phyloP scores from a whole-genome alignment of 2,888 invertebrate species.

The Pardosa pseudoannulata region DNA sequence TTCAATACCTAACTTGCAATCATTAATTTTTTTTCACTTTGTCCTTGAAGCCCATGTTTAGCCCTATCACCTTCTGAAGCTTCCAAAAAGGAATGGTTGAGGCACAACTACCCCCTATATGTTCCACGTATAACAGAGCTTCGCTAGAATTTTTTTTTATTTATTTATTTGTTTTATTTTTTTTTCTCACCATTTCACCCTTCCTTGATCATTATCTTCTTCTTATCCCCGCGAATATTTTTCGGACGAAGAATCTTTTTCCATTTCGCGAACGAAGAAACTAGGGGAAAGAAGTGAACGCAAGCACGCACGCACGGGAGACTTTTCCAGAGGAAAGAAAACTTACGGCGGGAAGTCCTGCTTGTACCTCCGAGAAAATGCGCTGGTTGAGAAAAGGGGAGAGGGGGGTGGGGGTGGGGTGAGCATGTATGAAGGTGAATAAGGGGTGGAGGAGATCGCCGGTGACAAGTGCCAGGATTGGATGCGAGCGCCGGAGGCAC shows the following conservation, averaged over 20 bases:
- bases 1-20: not conserved
- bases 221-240: constrained; percentile 10
- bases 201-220: constrained; percentile 33
- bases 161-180: not conserved
- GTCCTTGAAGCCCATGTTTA: not conserved
- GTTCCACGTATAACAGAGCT: not conserved
- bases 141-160: not conserved
- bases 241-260: constrained; percentile 7
- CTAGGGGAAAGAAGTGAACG: not conserved
- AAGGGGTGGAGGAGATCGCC: constrained; percentile 8
- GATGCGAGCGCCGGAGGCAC: constrained; percentile 56
- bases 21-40: too few species aligned
- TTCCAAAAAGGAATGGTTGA: too few species aligned
- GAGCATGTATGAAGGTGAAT: not conserved
- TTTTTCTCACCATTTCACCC: not conserved
- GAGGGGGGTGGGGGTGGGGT: not conserved
- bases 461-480: constrained; percentile 69
- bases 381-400: not conserved
- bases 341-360: constrained; percentile 12
- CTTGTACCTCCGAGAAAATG: not conserved
- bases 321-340: not conserved
- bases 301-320: not conserved
- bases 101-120: not conserved
- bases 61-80: too few species aligned
- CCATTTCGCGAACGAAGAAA: not conserved